phyloP scores from a whole-genome alignment of 1,140 invertebrate genomes.

The Drosophila lacertosa region DNA sequence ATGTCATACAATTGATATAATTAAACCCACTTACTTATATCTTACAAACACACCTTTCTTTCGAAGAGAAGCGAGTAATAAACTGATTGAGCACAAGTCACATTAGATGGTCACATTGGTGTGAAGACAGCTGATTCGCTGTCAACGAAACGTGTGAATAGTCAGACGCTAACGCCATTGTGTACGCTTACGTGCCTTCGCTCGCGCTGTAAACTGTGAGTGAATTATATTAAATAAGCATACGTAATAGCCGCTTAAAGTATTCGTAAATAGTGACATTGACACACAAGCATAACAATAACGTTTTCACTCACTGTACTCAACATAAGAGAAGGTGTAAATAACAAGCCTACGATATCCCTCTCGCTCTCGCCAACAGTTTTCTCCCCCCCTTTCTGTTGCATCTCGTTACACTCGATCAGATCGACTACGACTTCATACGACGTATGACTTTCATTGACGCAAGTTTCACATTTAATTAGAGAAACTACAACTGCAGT shows the following conservation, averaged over 20 bases:
- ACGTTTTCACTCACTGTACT: neutral
- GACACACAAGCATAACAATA: neutral
- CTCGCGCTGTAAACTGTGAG: constrained; percentile 31
- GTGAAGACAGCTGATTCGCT: constrained; percentile 25
- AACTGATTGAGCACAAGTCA: neutral
- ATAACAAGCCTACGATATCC: constrained; percentile 17
- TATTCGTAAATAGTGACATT: neutral
- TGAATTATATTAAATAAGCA: constrained; percentile 13
- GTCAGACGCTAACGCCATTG: constrained; percentile 45
- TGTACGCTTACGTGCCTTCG: constrained; percentile 40
- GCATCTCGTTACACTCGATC: constrained; percentile 32
- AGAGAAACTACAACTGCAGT: constrained; percentile 31
- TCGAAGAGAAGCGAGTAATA: neutral
- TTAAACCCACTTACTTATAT: too few species aligned
- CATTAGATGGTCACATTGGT: constrained; percentile 13
- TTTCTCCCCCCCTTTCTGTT: constrained; percentile 3
- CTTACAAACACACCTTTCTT: too few species aligned
- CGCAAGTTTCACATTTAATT: constrained; percentile 48
- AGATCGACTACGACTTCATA: constrained; percentile 19
- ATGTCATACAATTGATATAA: too few species aligned
- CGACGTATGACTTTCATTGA: constrained; percentile 38
- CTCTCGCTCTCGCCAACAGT: constrained; percentile 24
- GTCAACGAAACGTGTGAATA: constrained; percentile 29
- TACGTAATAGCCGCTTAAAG: neutral
- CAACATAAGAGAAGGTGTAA: neutral